Percentiles rank a stretch among this genome's conserved stretches.
Conservation (phyloP, 2,113 vertebrate genomes). For the Sprattus sprattus region DNA sequence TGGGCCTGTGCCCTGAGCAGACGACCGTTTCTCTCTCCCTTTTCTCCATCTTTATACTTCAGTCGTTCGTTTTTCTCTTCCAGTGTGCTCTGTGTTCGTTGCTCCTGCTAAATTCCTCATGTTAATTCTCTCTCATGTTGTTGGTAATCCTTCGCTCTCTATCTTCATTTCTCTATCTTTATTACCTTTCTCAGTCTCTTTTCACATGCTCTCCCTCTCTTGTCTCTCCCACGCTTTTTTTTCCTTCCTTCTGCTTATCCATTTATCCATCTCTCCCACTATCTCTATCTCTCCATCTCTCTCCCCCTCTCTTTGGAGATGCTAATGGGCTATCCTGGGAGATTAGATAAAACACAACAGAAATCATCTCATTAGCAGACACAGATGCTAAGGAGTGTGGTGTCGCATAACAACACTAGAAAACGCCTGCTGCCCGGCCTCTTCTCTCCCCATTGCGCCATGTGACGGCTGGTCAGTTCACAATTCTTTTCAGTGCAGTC, state of each 20-base stretch:
- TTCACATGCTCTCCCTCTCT: background rate
- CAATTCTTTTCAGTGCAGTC: background rate
- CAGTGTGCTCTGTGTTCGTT: background rate
- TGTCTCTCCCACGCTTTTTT: slow-evolving; percentile 2
- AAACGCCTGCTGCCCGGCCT: slow-evolving; percentile 9
- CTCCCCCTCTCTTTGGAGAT: slow-evolving; percentile 48
- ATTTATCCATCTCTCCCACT: slow-evolving; percentile 22
- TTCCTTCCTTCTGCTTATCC: slow-evolving; percentile 10
- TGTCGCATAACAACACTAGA: slow-evolving; percentile 46
- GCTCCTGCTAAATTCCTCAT: background rate
- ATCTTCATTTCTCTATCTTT: background rate
- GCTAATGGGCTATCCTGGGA: slow-evolving; percentile 53
- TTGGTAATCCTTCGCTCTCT: background rate
- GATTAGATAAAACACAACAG: slow-evolving; percentile 55
- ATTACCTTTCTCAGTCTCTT: background rate
- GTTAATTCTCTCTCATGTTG: slow-evolving; percentile 7
- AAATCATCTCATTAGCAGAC: slow-evolving; percentile 52
- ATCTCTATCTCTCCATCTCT: slow-evolving; percentile 19
- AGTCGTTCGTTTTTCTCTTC: background rate
- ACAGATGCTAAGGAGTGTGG: slow-evolving; percentile 51
- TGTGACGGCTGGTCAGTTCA: slow-evolving; percentile 8
- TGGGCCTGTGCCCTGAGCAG: slow-evolving; percentile 8
- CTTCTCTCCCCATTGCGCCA: background rate
- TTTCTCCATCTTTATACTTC: background rate
- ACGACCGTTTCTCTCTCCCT: background rate